Base-by-base conservation (phyloP, 2,113 vertebrate genomes). In the Carollia perspicillata region DNA sequence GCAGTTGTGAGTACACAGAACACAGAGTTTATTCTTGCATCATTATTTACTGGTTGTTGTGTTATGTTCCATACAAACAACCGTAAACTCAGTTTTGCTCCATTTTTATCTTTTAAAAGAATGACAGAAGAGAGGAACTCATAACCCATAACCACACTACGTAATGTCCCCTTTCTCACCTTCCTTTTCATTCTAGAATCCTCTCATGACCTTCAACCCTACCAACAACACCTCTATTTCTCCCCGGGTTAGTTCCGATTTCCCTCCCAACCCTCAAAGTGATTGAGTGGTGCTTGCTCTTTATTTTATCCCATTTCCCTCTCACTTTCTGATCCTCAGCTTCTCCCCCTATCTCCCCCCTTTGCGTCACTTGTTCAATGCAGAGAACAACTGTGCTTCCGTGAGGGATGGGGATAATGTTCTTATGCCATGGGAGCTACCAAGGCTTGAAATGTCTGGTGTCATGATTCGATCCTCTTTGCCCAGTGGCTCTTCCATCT, bases 381-480 rank as follows among this genome's bases (percentile, higher is more conserved):
- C 23, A 74, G 66, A 37, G 33, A 78, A 60, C 17, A 42, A 12
- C 22, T 44, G 13, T 63, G 26, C 10, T 23, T 94, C 33, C 53
- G 0, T 8, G 49, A 11, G 1, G 2, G 10, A 11, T 14, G 13
- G 12, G 10, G 44, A 60, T 28, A 20, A 68, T 9, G 26, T 14
- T 20, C 18, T 33, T 33, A n/a, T 0, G 5, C 22, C 16, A 1
- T 14, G 16, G 33, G n/a, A 37, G 13, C 33, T 17, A 17, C 1
- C 14, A 10, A 55, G 42, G 33, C 28, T 63, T 18, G 33, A 77
- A 60, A 71, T 47, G 17, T 3, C 35, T 12, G 42, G 20, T 13
- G 1, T 9, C 7, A 13, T 3, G 14, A 42, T 42, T 84, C 40
- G 7, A 8, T 16, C 28, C 33, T 2, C 28, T 78, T 95, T 96